phyloP scores from a whole-genome alignment of 2,113 vertebrate genomes.

The Hepsetus odoe region DNA sequence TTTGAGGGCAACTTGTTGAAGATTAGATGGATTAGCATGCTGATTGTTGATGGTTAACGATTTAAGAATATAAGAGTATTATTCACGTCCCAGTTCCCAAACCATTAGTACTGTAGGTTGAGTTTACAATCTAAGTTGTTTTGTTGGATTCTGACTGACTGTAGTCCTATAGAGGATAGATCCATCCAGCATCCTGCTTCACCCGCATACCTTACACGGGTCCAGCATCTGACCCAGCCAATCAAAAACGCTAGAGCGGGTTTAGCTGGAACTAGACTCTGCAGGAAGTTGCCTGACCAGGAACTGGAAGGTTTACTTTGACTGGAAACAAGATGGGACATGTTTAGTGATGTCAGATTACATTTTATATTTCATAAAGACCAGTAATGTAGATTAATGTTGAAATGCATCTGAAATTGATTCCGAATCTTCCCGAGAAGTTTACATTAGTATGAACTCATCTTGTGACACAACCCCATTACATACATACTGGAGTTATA shows the following conservation, averaged over 20 bases:
- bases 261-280: too few relatives aligned
- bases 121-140: constrained; percentile 15
- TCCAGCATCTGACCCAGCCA: too few relatives aligned
- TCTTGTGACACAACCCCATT: background rate
- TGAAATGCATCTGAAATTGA: constrained; percentile 8
- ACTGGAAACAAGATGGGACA: constrained; percentile 14
- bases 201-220: too few relatives aligned
- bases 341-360: constrained; percentile 21
- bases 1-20: constrained; percentile 6
- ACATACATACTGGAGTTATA: constrained; percentile 70
- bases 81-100: background rate
- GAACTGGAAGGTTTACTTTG: constrained; percentile 1
- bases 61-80: too few relatives aligned
- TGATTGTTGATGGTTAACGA: constrained; percentile 11
- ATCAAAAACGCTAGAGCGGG: too few relatives aligned
- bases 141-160: background rate
- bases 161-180: too few relatives aligned
- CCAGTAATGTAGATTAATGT: background rate
- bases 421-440: constrained; percentile 7
- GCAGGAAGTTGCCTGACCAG: too few relatives aligned
- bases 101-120: background rate
- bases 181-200: too few relatives aligned
- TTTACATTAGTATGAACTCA: constrained; percentile 13
- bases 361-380: constrained; percentile 7
- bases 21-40: background rate